Evolutionary conservation across 2,113 vertebrate genomes (phyloP).

Genomic region (Bambusicola thoracicus): DNA sequence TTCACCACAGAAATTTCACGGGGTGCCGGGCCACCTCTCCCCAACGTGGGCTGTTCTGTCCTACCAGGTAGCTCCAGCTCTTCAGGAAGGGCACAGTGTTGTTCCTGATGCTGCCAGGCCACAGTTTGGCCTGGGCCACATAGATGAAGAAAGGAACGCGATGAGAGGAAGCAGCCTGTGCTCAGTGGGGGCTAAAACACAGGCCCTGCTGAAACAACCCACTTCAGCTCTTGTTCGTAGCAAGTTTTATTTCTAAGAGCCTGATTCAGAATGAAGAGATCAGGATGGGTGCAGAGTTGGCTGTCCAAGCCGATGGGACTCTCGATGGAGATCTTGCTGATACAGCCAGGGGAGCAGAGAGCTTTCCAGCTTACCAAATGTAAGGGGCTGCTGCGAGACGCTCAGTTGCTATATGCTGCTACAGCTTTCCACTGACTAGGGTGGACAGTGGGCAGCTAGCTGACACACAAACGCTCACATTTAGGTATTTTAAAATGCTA

Average conservation of each 20-base stretch:
- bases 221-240: not conserved
- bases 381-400: not conserved
- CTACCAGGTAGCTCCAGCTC: too few species aligned
- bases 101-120: not conserved
- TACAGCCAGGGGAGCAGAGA: not conserved
- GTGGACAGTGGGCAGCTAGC: conserved; percentile 3
- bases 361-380: not conserved
- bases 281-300: not conserved
- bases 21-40: not conserved
- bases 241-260: not conserved
- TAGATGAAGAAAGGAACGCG: not conserved
- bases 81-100: not conserved
- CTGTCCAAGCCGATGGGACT: not conserved
- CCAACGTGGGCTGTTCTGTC: not conserved
- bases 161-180: not conserved
- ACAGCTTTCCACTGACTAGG: not conserved
- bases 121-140: not conserved
- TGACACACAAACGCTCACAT: not conserved
- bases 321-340: not conserved
- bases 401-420: not conserved
- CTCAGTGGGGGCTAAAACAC: not conserved
- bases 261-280: not conserved
- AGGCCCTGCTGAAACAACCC: not conserved
- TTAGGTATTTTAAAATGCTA: conserved; percentile 41
- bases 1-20: not conserved